These are phyloP conservation scores for Eupeodes corollae DNA, from an alignment of 1,140 invertebrate genomes.

Conservation along the genomic window DNA sequence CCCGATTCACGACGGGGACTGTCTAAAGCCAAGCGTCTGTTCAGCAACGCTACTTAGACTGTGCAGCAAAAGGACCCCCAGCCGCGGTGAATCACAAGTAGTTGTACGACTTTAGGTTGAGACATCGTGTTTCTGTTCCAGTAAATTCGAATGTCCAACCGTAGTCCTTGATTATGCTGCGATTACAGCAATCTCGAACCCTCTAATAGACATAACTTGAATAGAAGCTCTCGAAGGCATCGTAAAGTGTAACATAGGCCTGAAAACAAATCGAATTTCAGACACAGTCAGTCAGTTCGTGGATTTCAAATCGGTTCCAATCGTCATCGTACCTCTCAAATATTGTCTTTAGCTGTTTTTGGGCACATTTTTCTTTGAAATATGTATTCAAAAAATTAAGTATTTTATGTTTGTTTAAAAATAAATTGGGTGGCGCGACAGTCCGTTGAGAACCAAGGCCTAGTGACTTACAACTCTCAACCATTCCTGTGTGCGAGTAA, in stretches of 20 bases:
- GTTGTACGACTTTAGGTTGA: constrained; percentile 89
- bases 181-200: constrained; percentile 87
- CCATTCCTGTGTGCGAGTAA: too few species aligned
- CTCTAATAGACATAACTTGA: constrained; percentile 85
- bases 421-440: too few species aligned
- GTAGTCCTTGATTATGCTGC: constrained; percentile 85
- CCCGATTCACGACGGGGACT: constrained; percentile 52
- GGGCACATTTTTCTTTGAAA: too few species aligned
- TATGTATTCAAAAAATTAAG: too few species aligned
- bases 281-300: neutral
- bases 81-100: constrained; percentile 81
- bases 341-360: constrained; percentile 63
- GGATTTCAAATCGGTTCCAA: neutral
- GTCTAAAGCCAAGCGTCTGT: constrained; percentile 56
- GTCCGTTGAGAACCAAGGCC: too few species aligned
- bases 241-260: too few species aligned
- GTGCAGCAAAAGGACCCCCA: constrained; percentile 58
- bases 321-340: constrained; percentile 51
- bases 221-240: constrained; percentile 88
- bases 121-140: too few species aligned
- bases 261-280: too few species aligned
- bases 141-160: too few species aligned
- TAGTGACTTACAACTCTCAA: too few species aligned
- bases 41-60: constrained; percentile 49
- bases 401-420: too few species aligned